Base-by-base conservation (phyloP, 2,113 vertebrate species). In the Hyperoodon ampullatus region DNA sequence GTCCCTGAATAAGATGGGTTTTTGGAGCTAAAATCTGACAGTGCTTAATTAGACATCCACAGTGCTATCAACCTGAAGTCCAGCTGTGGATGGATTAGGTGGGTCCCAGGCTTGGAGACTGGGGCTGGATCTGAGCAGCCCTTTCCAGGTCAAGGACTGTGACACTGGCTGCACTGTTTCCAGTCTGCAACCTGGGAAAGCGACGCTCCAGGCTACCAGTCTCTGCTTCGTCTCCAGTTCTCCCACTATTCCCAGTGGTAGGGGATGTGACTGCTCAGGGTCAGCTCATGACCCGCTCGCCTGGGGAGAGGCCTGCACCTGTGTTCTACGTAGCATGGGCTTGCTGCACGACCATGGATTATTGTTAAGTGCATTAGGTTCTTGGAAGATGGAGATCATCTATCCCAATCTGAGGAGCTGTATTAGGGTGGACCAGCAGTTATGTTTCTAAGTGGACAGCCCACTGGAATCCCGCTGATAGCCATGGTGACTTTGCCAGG, bases 281-380 rank as follows among this genome's bases (percentile, higher is more conserved):
- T 14, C n/a, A 12, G 26, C 5, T 63, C 8, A 12, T 42, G 12
- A 44, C 7, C 26, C 15, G 30, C 63, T 33, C 14, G 19, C n/a
- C 19, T 10, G 3, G n/a, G 5, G 42, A 66, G 12, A 61, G 61
- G 80, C 19, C 84, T n/a, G 50, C 0, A 3, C 35, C 30, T 35
- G 50, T 0, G 0, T 47, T 58, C 47, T 23, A 4, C 0, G 30
- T 3, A 26, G 35, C 0, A 3, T 3, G 39, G 61, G 35, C 15
- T 33, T 23, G 4, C 18, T 4, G 0, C 4, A 28, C 0, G 33
- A 26, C 44, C 58, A 50, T 0, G 1, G 13, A 55, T 23, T 44
- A 39, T 2, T 10, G 4, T 7, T 53, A 74, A 61, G 0, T 21
- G 21, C 0, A 3, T n/a, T 2, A 39, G 55, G 10, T 39, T 65